Percentiles rank a stretch among this genome's conserved stretches.
Conservation (phyloP, 2,888 invertebrate genomes). For the Ferrisia virgata region DNA sequence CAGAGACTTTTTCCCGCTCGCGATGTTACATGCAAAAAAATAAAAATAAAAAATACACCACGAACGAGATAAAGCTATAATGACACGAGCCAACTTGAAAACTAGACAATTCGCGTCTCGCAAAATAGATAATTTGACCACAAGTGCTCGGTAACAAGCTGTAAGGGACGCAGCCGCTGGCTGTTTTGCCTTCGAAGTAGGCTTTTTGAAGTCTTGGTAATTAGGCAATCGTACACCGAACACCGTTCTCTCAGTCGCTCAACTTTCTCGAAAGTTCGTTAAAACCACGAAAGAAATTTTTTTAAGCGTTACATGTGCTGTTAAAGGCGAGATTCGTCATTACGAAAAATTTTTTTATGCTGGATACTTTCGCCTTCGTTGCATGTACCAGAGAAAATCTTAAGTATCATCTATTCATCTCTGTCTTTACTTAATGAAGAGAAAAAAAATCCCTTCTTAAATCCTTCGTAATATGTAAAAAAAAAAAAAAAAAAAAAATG, state of each 20-base stretch:
- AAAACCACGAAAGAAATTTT: not conserved
- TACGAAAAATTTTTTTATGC: not conserved
- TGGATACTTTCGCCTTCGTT: not conserved
- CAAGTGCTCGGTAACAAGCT: not conserved
- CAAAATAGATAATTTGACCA: slow-evolving; percentile 5
- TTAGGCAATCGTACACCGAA: not conserved
- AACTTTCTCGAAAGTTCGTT: not conserved
- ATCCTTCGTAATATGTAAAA: too few species aligned
- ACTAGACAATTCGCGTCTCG: not conserved
- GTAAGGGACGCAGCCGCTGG: not conserved
- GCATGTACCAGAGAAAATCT: not conserved
- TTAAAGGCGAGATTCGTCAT: not conserved
- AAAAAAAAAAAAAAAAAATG: too few species aligned
- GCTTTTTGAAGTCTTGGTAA: not conserved
- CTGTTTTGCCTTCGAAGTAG: not conserved
- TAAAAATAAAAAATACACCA: not conserved
- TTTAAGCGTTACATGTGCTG: not conserved
- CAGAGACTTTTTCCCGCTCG: not conserved
- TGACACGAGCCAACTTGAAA: not conserved
- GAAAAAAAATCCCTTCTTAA: not conserved
- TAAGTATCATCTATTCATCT: not conserved
- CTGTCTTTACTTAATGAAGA: not conserved
- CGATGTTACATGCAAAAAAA: not conserved
- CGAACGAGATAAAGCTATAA: not conserved
- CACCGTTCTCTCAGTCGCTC: not conserved